Base-by-base conservation (phyloP, 2,888 invertebrate genomes). In the Leptothorax acervorum region DNA sequence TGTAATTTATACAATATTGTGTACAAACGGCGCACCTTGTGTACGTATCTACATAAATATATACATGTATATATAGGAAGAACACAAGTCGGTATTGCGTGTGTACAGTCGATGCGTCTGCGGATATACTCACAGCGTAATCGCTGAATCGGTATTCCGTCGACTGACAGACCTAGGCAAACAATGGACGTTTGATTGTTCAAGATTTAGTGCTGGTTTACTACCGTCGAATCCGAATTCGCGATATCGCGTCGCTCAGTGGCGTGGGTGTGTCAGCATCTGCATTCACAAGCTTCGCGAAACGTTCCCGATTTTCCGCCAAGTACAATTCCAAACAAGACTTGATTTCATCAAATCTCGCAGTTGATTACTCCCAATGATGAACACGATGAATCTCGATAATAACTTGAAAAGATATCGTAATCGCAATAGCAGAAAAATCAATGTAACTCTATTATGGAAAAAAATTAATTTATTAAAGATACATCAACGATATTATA, bases 171-270 rank as follows among this genome's bases (percentile, higher is more conserved):
- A 93, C 92, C 93, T 92, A 91, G 88, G 90, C 91, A 92, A 93
- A 93, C 93, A 93, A 93, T 94, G 91, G 92, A 92, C 90, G 87
- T 93, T 93, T 94, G 93, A 93, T 94, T 92, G 92, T 92, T 91
- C 92, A 92, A 93, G 93, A 94, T 94, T 94, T 94, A 93, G 90
- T 92, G 90, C 91, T 89, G 92, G 92, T 93, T 93, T 92, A 93
- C 92, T 91, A 89, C 92, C 89, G 91, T 90, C 91, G 92, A 92
- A 93, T 93, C 90, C 91, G 89, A 93, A 93, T 92, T 91, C 87
- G 86, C 87, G 81, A 81, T 83, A 83, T 88, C 75, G 84, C 88
- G 75, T 86, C 83, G 83, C 71, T 82, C 79, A 55, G 82, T 42
- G 42, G 75, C 51, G 79, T 55, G 79, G 79, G 65, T 79, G 81